Evolutionary conservation across 2,888 invertebrate genomes (phyloP).

Genomic region (Mechanitis mazaeus): DNA sequence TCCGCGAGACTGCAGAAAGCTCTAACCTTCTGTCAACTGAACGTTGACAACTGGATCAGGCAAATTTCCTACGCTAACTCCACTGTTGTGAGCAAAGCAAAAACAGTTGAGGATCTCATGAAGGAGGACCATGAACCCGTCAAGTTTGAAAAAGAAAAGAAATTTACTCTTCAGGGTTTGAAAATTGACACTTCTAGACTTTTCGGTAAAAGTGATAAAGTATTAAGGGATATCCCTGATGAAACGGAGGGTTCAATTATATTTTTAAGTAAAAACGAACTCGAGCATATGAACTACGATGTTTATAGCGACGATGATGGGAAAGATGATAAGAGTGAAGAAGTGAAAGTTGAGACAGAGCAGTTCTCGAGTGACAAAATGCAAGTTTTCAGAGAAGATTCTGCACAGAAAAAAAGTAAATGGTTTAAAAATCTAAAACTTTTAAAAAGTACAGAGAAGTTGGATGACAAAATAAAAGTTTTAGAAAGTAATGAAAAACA

Average conservation of each 20-base stretch:
- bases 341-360: conserved; percentile 59
- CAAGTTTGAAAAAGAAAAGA: conserved; percentile 72
- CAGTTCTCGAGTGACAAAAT: conserved; percentile 68
- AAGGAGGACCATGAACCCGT: conserved; percentile 73
- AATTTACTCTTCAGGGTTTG: conserved; percentile 70
- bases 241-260: conserved; percentile 82
- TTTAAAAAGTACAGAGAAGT: conserved; percentile 64
- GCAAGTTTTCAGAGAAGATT: conserved; percentile 72
- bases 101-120: conserved; percentile 74
- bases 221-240: conserved; percentile 72
- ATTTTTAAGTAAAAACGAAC: conserved; percentile 80
- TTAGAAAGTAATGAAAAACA: conserved; percentile 60
- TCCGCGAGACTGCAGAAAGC: conserved; percentile 80
- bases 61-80: conserved; percentile 75
- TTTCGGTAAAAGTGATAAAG: conserved; percentile 72
- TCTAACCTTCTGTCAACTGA: conserved; percentile 79
- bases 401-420: conserved; percentile 75
- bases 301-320: conserved; percentile 72
- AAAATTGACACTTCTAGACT: conserved; percentile 70
- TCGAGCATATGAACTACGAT: conserved; percentile 78
- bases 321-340: conserved; percentile 66
- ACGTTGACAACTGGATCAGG: conserved; percentile 80
- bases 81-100: conserved; percentile 57
- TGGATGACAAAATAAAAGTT: conserved; percentile 65
- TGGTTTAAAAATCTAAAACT: conserved; percentile 81